Base-by-base conservation (phyloP, 2,888 invertebrate species). In the Petrophora chlorosata region DNA sequence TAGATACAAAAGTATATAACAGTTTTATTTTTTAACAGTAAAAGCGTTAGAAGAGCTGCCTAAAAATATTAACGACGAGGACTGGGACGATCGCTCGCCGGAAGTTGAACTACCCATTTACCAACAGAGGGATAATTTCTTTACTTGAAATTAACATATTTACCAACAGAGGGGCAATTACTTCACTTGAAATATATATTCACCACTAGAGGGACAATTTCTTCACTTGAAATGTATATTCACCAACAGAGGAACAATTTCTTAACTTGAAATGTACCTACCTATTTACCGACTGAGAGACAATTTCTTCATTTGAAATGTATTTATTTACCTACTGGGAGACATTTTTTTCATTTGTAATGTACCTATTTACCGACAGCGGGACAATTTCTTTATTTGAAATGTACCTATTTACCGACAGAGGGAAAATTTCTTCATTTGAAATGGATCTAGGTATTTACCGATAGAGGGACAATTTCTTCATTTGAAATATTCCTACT, bases 121-220 rank as follows among this genome's bases (percentile, higher is more conserved):
- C 76, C 96, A 97, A 82, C 96, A 96, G 83, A 92, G 96, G 74
- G 96, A 96, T 75, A 96, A 96, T n/a, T n/a, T n/a, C n/a, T n/a
- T n/a, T n/a, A n/a, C n/a, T n/a, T n/a, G n/a, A n/a, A n/a, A n/a
- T 42, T n/a, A n/a, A 7, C 26, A 12, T 19, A 19, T 7, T 7
- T 5, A 19, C 19, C 19, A 19, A 1, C 19, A 19, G n/a, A 19
- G 19, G 4, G 19, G 7, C 19, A 19, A 19, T 2, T 5, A n/a
- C n/a, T n/a, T n/a, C n/a, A n/a, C n/a, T n/a, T n/a, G n/a, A n/a
- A n/a, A n/a, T n/a, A n/a, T n/a, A n/a, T n/a, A 92, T 96, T 58
- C 95, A 95, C 76, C 96, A 97, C 82, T 96, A 96, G 83, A 92
- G 96, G 74, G 96, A 96, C 75, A 96, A 96, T 82, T 96, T 93